Conservation (phyloP, 92 coral and sea anemone species). For the Scolanthus callimorphus region DNA sequence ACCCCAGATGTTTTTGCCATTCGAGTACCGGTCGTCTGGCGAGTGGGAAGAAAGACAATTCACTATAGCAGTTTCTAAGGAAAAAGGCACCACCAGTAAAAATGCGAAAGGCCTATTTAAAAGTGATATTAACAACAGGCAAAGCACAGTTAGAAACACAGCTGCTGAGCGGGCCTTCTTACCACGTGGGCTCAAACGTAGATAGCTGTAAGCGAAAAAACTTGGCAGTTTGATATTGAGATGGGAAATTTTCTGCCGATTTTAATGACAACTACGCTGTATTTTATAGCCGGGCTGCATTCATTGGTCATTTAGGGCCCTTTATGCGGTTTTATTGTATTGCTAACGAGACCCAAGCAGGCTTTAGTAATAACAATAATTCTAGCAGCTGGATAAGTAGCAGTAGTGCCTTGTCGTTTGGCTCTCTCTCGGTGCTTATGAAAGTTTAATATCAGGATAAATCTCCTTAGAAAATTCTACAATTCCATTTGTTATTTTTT, state of each 20-base stretch:
- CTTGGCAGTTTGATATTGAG: not conserved
- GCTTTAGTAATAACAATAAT: slow-evolving; percentile 1
- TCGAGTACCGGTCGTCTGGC: not conserved
- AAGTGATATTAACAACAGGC: slow-evolving; percentile 1
- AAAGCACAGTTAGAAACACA: not conserved
- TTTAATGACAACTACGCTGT: not conserved
- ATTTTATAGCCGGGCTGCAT: not conserved
- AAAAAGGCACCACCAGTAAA: slow-evolving; percentile 33
- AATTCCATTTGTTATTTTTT: too few relatives aligned
- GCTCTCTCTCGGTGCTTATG: slow-evolving; percentile 1
- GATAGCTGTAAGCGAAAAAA: not conserved
- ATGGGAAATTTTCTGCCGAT: not conserved
- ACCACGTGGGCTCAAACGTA: slow-evolving; percentile 4
- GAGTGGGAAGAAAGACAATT: not conserved
- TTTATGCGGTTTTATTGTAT: slow-evolving; percentile 3
- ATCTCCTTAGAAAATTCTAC: not conserved
- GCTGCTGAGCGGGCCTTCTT: slow-evolving; percentile 13
- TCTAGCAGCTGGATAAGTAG: not conserved
- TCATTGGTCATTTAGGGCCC: slow-evolving; percentile 3
- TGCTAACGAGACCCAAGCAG: slow-evolving; percentile 1
- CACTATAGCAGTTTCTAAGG: slow-evolving; percentile 29
- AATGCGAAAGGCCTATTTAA: slow-evolving; percentile 21
- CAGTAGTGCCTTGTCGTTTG: not conserved
- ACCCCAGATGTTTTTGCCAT: not conserved
- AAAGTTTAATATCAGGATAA: slow-evolving; percentile 7